Percentiles rank a stretch among this genome's conserved stretches.
Evolutionary conservation across 2,113 vertebrate genomes (phyloP).

Genomic region (Pimephales promelas): DNA sequence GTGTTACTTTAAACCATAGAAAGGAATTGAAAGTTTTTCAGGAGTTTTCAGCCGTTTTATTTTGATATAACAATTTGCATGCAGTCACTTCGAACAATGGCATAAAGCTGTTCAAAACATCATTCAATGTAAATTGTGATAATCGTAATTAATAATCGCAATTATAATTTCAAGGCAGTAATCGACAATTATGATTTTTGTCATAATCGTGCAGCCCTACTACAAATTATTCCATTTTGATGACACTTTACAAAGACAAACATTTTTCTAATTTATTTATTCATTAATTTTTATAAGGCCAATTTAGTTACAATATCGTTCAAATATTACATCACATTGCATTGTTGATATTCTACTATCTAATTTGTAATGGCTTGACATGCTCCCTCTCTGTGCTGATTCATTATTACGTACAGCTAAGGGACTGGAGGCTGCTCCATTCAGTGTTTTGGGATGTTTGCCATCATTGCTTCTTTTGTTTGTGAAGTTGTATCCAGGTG

Average conservation of each 20-base stretch:
- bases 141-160: too few relatives aligned
- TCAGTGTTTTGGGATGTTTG: constrained; percentile 10
- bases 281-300: neutral
- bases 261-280: neutral
- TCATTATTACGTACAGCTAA: neutral
- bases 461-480: neutral
- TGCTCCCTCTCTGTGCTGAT: neutral
- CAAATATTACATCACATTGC: neutral
- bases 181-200: too few relatives aligned
- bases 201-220: too few relatives aligned
- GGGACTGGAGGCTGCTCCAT: neutral
- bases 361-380: neutral
- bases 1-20: too few relatives aligned
- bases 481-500: constrained; percentile 26
- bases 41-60: too few relatives aligned
- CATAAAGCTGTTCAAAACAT: too few relatives aligned
- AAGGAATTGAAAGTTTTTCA: too few relatives aligned
- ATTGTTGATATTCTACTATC: neutral
- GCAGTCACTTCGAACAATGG: too few relatives aligned
- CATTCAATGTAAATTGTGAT: too few relatives aligned
- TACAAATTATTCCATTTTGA: neutral
- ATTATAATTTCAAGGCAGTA: too few relatives aligned
- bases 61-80: too few relatives aligned
- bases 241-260: neutral
- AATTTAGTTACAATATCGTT: neutral